These are phyloP conservation scores for Rhinolophus ferrumequinum DNA, from an alignment of 2,113 vertebrate species.

Conservation along the genomic window DNA sequence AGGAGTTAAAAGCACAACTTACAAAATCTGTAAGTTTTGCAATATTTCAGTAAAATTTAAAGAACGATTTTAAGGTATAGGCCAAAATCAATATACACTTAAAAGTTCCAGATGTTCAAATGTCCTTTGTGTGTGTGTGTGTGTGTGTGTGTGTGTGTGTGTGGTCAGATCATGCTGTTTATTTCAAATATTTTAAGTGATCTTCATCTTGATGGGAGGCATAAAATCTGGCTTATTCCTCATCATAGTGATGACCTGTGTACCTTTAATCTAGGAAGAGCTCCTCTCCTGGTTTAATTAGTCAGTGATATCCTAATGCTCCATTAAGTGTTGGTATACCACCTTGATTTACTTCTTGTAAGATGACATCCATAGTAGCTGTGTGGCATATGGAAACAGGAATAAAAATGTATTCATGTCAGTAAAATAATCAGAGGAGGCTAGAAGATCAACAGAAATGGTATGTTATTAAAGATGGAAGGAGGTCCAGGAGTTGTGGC, in stretches of 20 bases:
- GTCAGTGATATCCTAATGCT: conserved; percentile 13
- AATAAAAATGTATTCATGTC: conserved; percentile 28
- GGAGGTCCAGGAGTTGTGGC: neutral
- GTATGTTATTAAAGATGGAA: conserved; percentile 33
- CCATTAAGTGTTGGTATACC: neutral
- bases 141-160: neutral
- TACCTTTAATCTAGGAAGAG: neutral
- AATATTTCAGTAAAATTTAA: conserved; percentile 9
- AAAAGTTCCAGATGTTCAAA: conserved; percentile 35
- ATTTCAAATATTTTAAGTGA: conserved; percentile 35
- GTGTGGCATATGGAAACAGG: neutral
- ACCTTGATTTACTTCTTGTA: conserved; percentile 46
- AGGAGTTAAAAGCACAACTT: neutral
- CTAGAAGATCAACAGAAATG: conserved; percentile 6
- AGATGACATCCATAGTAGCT: neutral
- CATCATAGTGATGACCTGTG: neutral
- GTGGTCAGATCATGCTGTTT: conserved; percentile 15
- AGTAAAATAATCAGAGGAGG: conserved; percentile 15
- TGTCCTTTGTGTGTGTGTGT: neutral
- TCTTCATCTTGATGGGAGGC: neutral
- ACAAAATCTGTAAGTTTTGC: neutral
- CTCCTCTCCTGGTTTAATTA: neutral
- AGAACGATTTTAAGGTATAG: neutral
- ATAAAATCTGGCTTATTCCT: neutral
- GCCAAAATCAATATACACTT: neutral